These are phyloP conservation scores for Darevskia mixta DNA, from an alignment of 2,797 vertebrate species.

Conservation along the genomic window DNA sequence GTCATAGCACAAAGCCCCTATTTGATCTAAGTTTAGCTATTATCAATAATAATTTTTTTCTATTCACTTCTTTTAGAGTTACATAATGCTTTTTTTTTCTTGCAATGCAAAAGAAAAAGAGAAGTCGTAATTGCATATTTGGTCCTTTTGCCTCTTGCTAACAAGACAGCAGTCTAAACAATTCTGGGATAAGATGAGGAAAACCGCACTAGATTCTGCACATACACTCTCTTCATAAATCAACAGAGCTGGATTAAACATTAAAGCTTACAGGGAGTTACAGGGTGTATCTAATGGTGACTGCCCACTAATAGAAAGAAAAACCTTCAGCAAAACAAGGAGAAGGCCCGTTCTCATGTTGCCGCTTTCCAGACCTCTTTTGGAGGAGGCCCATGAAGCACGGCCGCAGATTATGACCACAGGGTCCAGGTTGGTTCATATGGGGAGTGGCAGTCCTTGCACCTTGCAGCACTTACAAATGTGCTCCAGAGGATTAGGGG, in stretches of 20 bases:
- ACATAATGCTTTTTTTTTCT: slow-evolving; percentile 37
- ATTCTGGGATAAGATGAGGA: background rate
- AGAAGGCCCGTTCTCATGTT: no score
- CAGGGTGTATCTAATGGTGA: background rate
- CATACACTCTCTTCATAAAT: background rate
- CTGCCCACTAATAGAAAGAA: background rate
- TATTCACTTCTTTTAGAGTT: slow-evolving; percentile 54
- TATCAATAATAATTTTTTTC: slow-evolving; percentile 63
- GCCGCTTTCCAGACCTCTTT: no score
- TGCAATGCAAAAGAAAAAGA: slow-evolving; percentile 29
- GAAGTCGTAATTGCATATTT: slow-evolving; percentile 14
- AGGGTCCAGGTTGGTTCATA: no score
- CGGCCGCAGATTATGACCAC: no score
- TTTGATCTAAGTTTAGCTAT: slow-evolving; percentile 68
- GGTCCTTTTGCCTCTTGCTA: background rate
- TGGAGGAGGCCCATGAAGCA: no score
- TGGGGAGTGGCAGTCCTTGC: no score
- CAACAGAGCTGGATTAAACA: background rate
- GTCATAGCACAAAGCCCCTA: slow-evolving; percentile 58
- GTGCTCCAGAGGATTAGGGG: no score
- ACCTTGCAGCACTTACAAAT: no score
- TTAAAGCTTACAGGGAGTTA: background rate
- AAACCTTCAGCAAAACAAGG: no score
- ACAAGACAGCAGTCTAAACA: slow-evolving; percentile 17
- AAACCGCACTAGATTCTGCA: background rate